Evolutionary conservation across 2,888 invertebrate genomes (phyloP), one percentile per base, ranked within the genome.

Genomic region (Melieria picta): DNA sequence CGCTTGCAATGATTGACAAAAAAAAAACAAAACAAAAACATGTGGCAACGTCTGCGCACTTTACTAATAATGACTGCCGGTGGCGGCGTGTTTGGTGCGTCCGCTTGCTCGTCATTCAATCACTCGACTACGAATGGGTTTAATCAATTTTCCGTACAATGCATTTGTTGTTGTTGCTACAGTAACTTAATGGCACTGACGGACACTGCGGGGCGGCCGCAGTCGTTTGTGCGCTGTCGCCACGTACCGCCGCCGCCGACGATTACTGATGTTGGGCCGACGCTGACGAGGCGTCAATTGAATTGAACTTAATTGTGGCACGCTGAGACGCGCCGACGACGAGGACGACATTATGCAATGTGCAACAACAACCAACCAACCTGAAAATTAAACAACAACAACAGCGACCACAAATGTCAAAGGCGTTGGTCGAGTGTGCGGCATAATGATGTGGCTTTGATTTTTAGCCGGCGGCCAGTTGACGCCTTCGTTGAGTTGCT

Each of bases 281-380:
- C 30, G 30, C 30, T 30, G 30, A 50, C 46, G 56, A 48, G 71
- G 72, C 72, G 69, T 72, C 74, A 74, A 75, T 76, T 80, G 79
- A 80, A 80, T 80, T 80, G 80, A 78, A 72, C 80, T 79, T 80
- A 79, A 80, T 80, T 80, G 57, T 62, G 30, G 68, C 71, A 74
- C 74, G 73, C 60, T 60, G 62, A 43, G 65, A 72, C 52, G 47
- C 55, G 16, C 43, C 65, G 52, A 62, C 65, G 68, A 65, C 46
- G 55, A n/a, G 45, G 13, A 43, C 55, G 68, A 62, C 64, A 57
- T 56, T 30, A 66, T 11, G 30, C 47, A 46, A 46, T 43, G n/a
- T 7, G 75, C 75, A 30, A 30, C 30, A 30, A 30, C 30, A 30
- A 30, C 30, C 1, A 30, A 30, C 30, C 16, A 16, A 16, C 1